A percentile compares a stretch with the other conserved stretches of the same genome.
These are phyloP conservation scores for Agrilus planipennis DNA, from an alignment of 1,140 invertebrate species.

Conservation along the genomic window DNA sequence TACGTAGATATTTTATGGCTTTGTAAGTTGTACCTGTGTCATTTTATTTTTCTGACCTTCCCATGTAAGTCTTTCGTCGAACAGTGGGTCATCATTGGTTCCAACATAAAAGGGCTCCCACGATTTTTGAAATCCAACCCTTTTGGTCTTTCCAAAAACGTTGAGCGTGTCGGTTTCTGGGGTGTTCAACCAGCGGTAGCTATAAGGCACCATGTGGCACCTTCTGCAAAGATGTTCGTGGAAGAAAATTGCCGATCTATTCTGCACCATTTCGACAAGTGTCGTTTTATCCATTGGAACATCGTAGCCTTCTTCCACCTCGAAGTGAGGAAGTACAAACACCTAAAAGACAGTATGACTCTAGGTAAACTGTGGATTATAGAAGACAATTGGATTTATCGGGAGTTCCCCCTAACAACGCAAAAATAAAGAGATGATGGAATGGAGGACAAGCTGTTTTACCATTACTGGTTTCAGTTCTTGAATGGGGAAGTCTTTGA, in stretches of 20 bases:
- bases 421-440: too few species aligned
- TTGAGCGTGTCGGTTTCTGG: slow-evolving; percentile 13
- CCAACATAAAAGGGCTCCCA: slow-evolving; percentile 49
- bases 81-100: slow-evolving; percentile 41
- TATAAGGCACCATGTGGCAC: slow-evolving; percentile 39
- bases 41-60: slow-evolving; percentile 46
- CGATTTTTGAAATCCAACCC: slow-evolving; percentile 31
- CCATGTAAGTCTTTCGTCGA: slow-evolving; percentile 43
- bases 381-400: too few species aligned
- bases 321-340: slow-evolving; percentile 34
- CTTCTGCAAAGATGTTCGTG: slow-evolving; percentile 41
- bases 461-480: too few species aligned
- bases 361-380: too few species aligned
- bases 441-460: too few species aligned
- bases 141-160: slow-evolving; percentile 20
- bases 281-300: slow-evolving; percentile 22
- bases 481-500: too few species aligned
- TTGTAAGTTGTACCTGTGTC: slow-evolving; percentile 46
- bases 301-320: slow-evolving; percentile 28
- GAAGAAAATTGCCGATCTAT: slow-evolving; percentile 37
- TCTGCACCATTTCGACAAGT: slow-evolving; percentile 31
- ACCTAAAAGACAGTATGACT: too few species aligned
- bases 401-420: too few species aligned
- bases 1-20: too few species aligned
- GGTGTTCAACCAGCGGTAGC: slow-evolving; percentile 19